Base-by-base conservation (phyloP, 2,113 vertebrate species). In the Oreochromis spilurus region DNA sequence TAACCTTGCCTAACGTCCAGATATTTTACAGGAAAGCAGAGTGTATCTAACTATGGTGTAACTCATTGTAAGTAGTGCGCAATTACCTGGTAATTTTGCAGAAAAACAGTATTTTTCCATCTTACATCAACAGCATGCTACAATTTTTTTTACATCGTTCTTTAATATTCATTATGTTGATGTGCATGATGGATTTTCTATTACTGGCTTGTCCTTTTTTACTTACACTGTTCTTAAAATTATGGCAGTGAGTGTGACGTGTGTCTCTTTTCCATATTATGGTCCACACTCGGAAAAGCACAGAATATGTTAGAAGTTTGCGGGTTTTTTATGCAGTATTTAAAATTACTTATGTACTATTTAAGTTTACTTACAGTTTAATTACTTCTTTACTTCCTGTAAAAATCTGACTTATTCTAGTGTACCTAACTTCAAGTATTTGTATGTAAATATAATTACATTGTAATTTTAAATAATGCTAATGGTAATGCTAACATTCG, bases 291-390 rank as follows among this genome's bases (percentile, higher is more conserved):
- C n/a, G 6, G 19, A 65, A 65, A 65, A 65, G 6, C 38, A 1
- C 60, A 21, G 19, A 12, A n/a, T 65, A 65, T 65, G 9, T n/a
- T 36, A 12, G 17, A 65, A n/a, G 31, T 5, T 21, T 38, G 34
- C 9, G 0, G 0, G 1, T 3, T 31, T 58, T 60, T 62, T 62
- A 19, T 34, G 29, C 58, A 36, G 29, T 3, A 19, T 3, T 65
- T 65, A 21, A 65, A 65, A 38, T 65, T 8, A 65, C 60, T 65
- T 13, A 13, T 38, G 34, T 5, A 21, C 19, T 65, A 0, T 38
- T 65, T 65, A 65, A 3, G 4, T 65, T 65, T 65, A n/a, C 34
- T n/a, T n/a, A n/a, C n/a, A n/a, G n/a, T n/a, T n/a, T 38, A 12
- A 65, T n/a, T 13, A n/a, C 17, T 65, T 65, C 4, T 65, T 38